Percentiles rank a stretch among this genome's conserved stretches.
phyloP scores from a whole-genome alignment of 2,888 invertebrate species.

The Xestia c-nigrum region DNA sequence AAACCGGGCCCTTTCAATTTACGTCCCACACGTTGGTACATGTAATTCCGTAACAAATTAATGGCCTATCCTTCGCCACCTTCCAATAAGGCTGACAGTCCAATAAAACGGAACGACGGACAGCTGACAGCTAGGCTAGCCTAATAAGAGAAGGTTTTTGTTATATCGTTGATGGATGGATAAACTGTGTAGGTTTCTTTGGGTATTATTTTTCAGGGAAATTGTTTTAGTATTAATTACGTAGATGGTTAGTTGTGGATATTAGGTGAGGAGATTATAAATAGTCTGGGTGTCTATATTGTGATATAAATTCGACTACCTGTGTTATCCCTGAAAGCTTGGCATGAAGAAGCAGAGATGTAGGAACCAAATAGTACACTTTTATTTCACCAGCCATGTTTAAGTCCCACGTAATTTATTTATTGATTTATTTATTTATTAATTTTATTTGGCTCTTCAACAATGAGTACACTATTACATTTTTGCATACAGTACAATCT shows the following conservation, averaged over 20 bases:
- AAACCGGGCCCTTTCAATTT: conserved; percentile 52
- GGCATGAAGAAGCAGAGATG: neutral
- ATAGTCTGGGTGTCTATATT: conserved; percentile 12
- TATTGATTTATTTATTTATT: too few species aligned
- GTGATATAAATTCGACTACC: neutral
- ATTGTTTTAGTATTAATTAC: conserved; percentile 42
- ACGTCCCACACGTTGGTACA: conserved; percentile 61
- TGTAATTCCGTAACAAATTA: conserved; percentile 75
- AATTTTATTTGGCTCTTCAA: too few species aligned
- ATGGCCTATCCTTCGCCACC: conserved; percentile 72
- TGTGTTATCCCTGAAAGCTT: too few species aligned
- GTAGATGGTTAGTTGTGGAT: conserved; percentile 1
- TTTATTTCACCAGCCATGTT: too few species aligned
- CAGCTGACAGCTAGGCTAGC: conserved; percentile 70
- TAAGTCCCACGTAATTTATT: too few species aligned
- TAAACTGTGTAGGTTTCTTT: conserved; percentile 37
- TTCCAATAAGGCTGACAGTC: conserved; percentile 65
- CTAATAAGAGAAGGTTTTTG: conserved; percentile 70
- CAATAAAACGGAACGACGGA: conserved; percentile 73
- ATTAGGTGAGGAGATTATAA: conserved; percentile 12
- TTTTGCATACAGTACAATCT: too few species aligned
- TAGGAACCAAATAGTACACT: neutral
- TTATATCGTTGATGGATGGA: conserved; percentile 69
- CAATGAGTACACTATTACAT: too few species aligned
- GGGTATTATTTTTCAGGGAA: conserved; percentile 35